Conservation (phyloP, 1,140 invertebrate species). For the Antheraea pernyi region DNA sequence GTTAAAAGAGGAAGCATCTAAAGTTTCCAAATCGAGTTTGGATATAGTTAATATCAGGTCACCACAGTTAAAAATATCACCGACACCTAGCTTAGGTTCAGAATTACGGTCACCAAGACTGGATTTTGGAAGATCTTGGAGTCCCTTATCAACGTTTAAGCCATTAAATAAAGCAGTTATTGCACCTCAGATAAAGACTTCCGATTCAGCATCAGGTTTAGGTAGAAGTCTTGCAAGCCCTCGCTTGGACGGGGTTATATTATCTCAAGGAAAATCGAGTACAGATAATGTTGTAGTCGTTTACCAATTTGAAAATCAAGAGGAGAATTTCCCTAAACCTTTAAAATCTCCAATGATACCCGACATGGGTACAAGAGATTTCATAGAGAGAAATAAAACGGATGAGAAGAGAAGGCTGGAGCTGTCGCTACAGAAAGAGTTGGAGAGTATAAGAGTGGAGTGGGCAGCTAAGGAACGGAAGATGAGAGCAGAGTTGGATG, state of each 20-base stretch:
- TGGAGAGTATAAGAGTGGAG: constrained; percentile 66
- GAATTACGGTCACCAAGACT: constrained; percentile 57
- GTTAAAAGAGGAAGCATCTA: constrained; percentile 49
- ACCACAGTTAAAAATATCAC: constrained; percentile 50
- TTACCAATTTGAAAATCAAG: constrained; percentile 69
- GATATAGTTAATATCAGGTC: constrained; percentile 48
- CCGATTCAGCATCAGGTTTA: constrained; percentile 56
- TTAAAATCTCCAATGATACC: constrained; percentile 57
- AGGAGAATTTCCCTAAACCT: constrained; percentile 44
- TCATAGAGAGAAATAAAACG: constrained; percentile 59
- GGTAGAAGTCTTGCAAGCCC: constrained; percentile 59
- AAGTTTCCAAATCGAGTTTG: constrained; percentile 18
- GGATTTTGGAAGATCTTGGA: constrained; percentile 61
- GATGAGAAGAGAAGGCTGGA: constrained; percentile 66
- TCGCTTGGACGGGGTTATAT: constrained; percentile 63
- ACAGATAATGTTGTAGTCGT: constrained; percentile 69
- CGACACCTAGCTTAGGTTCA: constrained; percentile 49
- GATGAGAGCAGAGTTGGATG: constrained; percentile 74
- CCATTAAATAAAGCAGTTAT: constrained; percentile 50
- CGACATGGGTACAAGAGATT: constrained; percentile 57
- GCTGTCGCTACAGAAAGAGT: constrained; percentile 61
- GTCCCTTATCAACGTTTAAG: constrained; percentile 61
- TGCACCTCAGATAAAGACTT: constrained; percentile 48
- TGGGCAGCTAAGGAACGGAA: constrained; percentile 69
- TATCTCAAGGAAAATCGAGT: constrained; percentile 70